Conservation (phyloP, 2,888 invertebrate species). For the Diaprepes abbreviatus region DNA sequence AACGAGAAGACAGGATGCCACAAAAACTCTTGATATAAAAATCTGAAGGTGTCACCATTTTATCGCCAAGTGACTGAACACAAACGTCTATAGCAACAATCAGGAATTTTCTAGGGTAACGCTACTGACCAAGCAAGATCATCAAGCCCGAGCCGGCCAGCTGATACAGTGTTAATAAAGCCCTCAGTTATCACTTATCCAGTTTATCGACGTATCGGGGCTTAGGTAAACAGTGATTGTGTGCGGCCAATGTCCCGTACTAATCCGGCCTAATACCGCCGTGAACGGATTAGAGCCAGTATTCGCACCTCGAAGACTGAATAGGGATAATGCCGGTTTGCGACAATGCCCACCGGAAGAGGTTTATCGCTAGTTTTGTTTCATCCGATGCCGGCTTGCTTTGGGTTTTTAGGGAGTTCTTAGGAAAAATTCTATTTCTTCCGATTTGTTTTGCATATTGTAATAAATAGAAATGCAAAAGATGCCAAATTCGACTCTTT, state of each 20-base stretch:
- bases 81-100: no score
- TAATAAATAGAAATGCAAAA: no score
- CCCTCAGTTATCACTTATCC: conserved; percentile 59
- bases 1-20: no score
- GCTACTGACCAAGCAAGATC: conserved; percentile 19
- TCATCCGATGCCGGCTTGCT: conserved; percentile 5
- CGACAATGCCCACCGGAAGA: conserved; percentile 62
- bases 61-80: no score
- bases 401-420: not conserved
- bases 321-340: conserved; percentile 57
- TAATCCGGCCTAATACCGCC: conserved; percentile 65
- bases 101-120: no score
- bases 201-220: conserved; percentile 62
- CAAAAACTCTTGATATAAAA: no score
- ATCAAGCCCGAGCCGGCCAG: conserved; percentile 38
- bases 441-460: conserved; percentile 1
- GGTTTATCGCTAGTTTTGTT: conserved; percentile 56
- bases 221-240: conserved; percentile 68
- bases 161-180: conserved; percentile 58
- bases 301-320: conserved; percentile 62
- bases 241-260: conserved; percentile 63
- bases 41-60: no score
- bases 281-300: conserved; percentile 62
- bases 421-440: not conserved
- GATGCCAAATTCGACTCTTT: no score